A percentile compares a stretch with the other conserved stretches of the same genome.
These are phyloP conservation scores for Trichogramma dendrolimi DNA, from an alignment of 2,888 invertebrate genomes.

Conservation along the genomic window DNA sequence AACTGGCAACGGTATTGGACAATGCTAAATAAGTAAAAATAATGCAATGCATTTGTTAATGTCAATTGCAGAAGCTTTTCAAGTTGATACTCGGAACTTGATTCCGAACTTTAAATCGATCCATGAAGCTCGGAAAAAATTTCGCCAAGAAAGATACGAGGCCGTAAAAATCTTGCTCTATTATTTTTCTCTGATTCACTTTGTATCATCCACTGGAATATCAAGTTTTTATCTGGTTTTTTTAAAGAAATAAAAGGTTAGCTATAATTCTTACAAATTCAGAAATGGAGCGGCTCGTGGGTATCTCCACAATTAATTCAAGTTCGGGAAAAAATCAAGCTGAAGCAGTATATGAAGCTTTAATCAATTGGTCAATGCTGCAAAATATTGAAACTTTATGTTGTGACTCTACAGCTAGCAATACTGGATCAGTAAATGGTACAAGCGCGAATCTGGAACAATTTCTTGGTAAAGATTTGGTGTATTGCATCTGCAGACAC, in stretches of 20 bases:
- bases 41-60: background rate
- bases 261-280: conserved; percentile 33
- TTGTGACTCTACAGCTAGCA: conserved; percentile 38
- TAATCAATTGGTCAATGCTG: conserved; percentile 31
- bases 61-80: background rate
- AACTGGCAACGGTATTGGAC: background rate
- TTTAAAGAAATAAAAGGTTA: conserved; percentile 31
- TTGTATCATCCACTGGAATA: conserved; percentile 34
- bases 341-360: conserved; percentile 22
- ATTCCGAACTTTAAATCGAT: background rate
- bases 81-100: background rate
- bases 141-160: conserved; percentile 8
- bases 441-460: conserved; percentile 32
- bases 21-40: background rate
- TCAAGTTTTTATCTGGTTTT: conserved; percentile 33
- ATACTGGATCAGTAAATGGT: conserved; percentile 34
- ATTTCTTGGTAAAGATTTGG: conserved; percentile 31
- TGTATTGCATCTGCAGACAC: conserved; percentile 35
- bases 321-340: conserved; percentile 30
- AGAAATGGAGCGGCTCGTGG: conserved; percentile 33
- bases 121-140: background rate
- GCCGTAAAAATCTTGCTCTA: background rate
- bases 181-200: background rate
- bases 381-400: conserved; percentile 33
- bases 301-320: conserved; percentile 27